Evolutionary conservation across 1,140 invertebrate genomes (phyloP), one percentile per base, ranked within the genome.

Genomic region (Penaeus indicus): DNA sequence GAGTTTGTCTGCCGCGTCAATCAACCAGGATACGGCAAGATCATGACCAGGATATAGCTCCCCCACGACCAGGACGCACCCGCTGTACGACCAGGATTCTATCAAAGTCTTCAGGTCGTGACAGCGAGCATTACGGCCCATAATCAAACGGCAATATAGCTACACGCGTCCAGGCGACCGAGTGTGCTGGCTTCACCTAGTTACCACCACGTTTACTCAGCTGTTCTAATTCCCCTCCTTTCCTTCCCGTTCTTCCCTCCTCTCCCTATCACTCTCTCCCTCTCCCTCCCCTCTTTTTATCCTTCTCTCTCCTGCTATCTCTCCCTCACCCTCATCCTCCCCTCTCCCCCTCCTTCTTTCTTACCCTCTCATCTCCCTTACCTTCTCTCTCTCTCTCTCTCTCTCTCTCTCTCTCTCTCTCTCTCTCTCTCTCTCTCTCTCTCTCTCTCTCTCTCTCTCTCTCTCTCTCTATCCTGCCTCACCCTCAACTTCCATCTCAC

Each of bases 401-500:
- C 27, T 13, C 16, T 54, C 16, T 13, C 10, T 8, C 10, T 54
- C 11, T 32, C 67, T 16, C 11, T 32, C 18, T 69, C 72, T 21
- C 27, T 77, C 27, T 77, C 72, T 32, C 3, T 77, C 27, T 38
- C 72, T 21, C 27, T 38, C 27, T 38, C 72, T 21, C 25, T 38
- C 25, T 38, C 72, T 21, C 25, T 75, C 25, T 38, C 72, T 21
- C 19, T 75, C 25, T 38, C 72, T 21, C 25, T 75, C 25, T 75
- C 72, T 4, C 13, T 75, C 25, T 75, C 72, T 21, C 19, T 75
- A 3, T 75, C 72, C 38, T 72, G 13, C 38, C 69, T 72, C 69
- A 19, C 69, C 42, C 77, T 79, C 77, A 27, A 1, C 47, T 27
- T 80, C 78, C 38, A n/a, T 42, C 78, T 80, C 78, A 38, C 78